Evolutionary conservation across 2,888 invertebrate species (phyloP).

Genomic region (Patella ulyssiponensis): DNA sequence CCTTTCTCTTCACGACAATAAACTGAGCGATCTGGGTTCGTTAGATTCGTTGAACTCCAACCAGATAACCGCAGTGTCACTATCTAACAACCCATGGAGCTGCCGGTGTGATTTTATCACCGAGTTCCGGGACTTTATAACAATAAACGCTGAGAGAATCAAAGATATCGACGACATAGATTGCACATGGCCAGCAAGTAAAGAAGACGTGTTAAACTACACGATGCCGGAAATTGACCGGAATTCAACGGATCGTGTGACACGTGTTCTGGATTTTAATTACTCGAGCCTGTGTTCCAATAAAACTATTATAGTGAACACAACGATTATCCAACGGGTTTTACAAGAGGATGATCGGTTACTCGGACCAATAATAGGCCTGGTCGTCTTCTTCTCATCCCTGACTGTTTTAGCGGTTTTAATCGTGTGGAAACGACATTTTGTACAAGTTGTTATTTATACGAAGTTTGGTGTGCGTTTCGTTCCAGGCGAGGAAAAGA

Average conservation of each 20-base stretch:
- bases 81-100: conserved; percentile 34
- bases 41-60: conserved; percentile 4
- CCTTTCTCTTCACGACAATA: neutral
- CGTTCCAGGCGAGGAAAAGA: neutral
- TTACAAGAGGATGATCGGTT: conserved; percentile 19
- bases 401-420: conserved; percentile 30
- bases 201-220: neutral
- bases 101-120: conserved; percentile 43
- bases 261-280: conserved; percentile 3
- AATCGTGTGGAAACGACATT: conserved; percentile 24
- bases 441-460: conserved; percentile 35
- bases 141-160: neutral
- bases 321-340: neutral
- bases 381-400: conserved; percentile 23
- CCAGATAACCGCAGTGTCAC: conserved; percentile 14
- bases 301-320: conserved; percentile 9
- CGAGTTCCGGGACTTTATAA: conserved; percentile 18
- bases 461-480: conserved; percentile 43
- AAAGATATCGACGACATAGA: conserved; percentile 17
- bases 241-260: neutral
- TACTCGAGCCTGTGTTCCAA: conserved; percentile 25
- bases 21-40: neutral
- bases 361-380: conserved; percentile 23
- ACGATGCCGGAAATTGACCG: neutral
- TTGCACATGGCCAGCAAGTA: conserved; percentile 16